Base-by-base conservation (phyloP, 2,888 invertebrate species). In the Seira musarum region DNA sequence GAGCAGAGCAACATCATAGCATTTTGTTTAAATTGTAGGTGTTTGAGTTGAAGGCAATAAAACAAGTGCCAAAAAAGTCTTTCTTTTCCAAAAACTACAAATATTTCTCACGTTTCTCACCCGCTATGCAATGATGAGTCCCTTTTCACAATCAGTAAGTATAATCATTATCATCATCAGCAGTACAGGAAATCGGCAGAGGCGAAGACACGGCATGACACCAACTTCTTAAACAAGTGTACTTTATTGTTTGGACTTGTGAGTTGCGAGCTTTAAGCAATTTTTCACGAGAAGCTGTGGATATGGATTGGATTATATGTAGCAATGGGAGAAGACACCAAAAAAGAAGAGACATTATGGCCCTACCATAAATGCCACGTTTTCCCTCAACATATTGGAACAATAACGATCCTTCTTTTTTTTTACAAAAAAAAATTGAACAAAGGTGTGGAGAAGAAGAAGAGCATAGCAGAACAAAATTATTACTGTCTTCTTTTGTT, bases 151-250 rank as follows among this genome's bases (percentile, higher is more conserved):
- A 8, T 30, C 30, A 30, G 30, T 30, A 30, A 30, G 30, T 30
- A 8, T 30, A 30, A 30, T 30, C 8, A 30, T 30, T 2, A 30
- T 30, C 30, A 68, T 21, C 53, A 61, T 63, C 75, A 64, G 69
- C 69, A 69, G 63, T 69, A 76, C 76, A 76, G 76, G 76, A 76
- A 76, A 69, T 76, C 64, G 70, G 76, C 53, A 24, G 3, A n/a
- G 30, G 15, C 30, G 30, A 30, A 30, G 30, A 30, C 30, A 30
- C 30, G 30, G 30, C 30, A 30, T 30, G 30, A 30, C 30, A 30
- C 30, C 30, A 30, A 30, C 30, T 30, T 30, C 30, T 30, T 8
- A 30, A 30, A 30, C 30, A 30, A 30, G 30, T 30, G 30, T 30
- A 30, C 30, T 30, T 30, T 30, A 30, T 30, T 30, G 30, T 30